Conservation (phyloP, 2,113 vertebrate genomes). For the Cathartes aura region DNA sequence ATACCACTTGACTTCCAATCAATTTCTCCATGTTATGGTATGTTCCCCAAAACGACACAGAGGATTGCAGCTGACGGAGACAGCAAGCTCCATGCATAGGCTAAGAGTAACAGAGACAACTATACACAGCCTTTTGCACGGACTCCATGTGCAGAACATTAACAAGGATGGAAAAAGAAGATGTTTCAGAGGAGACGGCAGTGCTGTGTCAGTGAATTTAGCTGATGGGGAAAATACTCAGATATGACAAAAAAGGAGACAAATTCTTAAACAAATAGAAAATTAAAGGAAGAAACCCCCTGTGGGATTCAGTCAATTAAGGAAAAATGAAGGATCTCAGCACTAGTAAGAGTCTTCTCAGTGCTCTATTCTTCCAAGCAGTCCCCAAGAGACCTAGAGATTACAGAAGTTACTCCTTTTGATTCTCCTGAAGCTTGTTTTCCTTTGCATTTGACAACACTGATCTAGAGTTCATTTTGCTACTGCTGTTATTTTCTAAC, state of each 20-base stretch:
- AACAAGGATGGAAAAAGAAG: background rate
- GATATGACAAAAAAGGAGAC: background rate
- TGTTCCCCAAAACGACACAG: background rate
- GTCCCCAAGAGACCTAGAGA: background rate
- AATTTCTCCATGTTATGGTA: background rate
- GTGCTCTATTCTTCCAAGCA: background rate
- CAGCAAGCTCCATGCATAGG: background rate
- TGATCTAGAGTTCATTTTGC: background rate
- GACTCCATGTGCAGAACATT: background rate
- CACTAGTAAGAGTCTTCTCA: background rate
- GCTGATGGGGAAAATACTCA: background rate
- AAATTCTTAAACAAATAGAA: background rate
- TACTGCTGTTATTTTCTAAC: background rate
- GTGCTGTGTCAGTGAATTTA: background rate
- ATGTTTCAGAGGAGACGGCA: background rate
- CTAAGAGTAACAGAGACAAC: background rate
- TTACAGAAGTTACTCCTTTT: background rate
- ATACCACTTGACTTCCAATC: background rate
- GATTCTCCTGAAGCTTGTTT: background rate
- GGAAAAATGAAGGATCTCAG: background rate
- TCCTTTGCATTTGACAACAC: background rate
- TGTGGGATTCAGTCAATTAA: background rate
- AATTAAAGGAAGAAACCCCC: background rate
- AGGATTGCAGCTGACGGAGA: background rate
- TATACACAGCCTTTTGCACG: fast-evolving